A percentile compares a stretch with the other conserved stretches of the same genome.
Conservation (phyloP, 2,888 invertebrate genomes). For the Endomychus coccineus region DNA sequence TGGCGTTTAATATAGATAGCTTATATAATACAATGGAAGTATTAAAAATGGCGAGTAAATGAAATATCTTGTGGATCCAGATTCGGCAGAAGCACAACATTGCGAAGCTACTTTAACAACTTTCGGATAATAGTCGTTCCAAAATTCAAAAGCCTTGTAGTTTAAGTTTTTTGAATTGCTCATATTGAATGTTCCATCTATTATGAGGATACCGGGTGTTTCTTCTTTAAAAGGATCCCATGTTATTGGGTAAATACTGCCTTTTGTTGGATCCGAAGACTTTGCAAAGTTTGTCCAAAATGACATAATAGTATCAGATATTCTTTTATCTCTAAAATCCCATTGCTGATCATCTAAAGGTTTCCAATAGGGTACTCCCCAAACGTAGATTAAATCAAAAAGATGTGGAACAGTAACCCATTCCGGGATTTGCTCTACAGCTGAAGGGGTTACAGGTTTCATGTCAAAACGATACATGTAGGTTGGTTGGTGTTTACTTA, state of each 20-base stretch:
- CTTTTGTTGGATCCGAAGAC: slow-evolving; percentile 62
- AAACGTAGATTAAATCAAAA: slow-evolving; percentile 73
- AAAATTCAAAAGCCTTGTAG: slow-evolving; percentile 72
- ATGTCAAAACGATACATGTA: slow-evolving; percentile 71
- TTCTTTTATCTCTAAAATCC: slow-evolving; percentile 70
- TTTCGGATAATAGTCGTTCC: slow-evolving; percentile 78
- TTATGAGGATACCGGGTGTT: slow-evolving; percentile 62
- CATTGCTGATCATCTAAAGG: slow-evolving; percentile 56
- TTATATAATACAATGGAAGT: no score
- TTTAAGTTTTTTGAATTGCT: slow-evolving; percentile 59
- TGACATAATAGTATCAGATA: slow-evolving; percentile 72
- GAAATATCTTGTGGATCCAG: no score
- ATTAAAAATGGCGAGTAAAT: no score
- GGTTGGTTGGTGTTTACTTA: slow-evolving; percentile 53
- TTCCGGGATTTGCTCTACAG: slow-evolving; percentile 59
- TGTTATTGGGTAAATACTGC: slow-evolving; percentile 59
- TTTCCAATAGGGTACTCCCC: slow-evolving; percentile 71
- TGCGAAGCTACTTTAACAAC: slow-evolving; percentile 64
- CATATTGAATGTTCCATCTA: slow-evolving; percentile 73
- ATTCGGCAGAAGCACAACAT: slow-evolving; percentile 59
- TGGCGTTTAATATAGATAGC: no score
- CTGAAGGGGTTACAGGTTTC: slow-evolving; percentile 59
- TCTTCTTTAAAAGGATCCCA: slow-evolving; percentile 66
- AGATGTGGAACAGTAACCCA: slow-evolving; percentile 78
- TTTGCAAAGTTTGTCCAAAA: slow-evolving; percentile 75